Evolutionary conservation across 1,140 invertebrate genomes (phyloP).

Genomic region (Metaphire vulgaris): DNA sequence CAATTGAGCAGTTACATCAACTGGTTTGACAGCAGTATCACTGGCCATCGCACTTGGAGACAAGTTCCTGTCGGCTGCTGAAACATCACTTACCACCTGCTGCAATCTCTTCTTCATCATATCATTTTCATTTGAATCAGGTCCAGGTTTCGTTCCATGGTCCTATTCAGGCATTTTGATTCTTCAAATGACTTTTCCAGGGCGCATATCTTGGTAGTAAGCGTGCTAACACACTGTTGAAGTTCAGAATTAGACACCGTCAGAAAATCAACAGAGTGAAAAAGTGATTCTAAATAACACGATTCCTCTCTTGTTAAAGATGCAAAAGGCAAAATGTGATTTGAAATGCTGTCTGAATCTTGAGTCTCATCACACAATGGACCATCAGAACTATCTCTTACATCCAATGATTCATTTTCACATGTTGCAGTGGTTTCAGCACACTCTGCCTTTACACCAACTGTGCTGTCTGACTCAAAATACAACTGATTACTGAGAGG

Average conservation of each 20-base stretch:
- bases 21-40: not conserved
- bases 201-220: not conserved
- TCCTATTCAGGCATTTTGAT: not conserved
- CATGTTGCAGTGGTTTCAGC: no score
- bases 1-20: not conserved
- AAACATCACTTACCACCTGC: not conserved
- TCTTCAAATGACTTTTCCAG: not conserved
- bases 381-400: no score
- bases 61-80: not conserved
- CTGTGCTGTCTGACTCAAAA: no score
- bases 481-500: no score
- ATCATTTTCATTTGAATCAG: not conserved
- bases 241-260: not conserved
- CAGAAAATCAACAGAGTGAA: not conserved
- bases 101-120: not conserved
- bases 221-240: not conserved
- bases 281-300: not conserved
- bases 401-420: no score
- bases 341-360: no score
- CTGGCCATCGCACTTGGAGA: not conserved
- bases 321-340: no score
- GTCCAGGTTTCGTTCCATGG: not conserved
- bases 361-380: no score
- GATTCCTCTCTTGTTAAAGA: not conserved
- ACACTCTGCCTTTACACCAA: no score